Evolutionary conservation across 2,113 vertebrate species (phyloP).

Genomic region (Rhinogobius similis): DNA sequence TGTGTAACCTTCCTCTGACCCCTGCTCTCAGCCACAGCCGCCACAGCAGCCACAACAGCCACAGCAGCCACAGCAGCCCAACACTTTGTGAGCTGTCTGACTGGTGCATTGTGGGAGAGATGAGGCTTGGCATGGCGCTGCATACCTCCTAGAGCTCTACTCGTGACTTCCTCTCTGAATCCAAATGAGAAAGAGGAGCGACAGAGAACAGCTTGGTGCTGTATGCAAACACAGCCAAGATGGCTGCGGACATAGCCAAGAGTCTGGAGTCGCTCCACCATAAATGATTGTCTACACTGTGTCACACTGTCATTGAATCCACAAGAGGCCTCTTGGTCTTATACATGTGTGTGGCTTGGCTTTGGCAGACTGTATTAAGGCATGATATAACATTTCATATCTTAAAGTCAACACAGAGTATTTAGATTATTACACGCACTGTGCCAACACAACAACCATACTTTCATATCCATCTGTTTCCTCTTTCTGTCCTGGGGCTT

Average conservation of each 20-base stretch:
- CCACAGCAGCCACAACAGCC: slow-evolving; percentile 51
- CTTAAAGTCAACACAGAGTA: slow-evolving; percentile 53
- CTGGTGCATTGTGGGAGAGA: slow-evolving; percentile 60
- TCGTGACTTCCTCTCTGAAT: slow-evolving; percentile 57
- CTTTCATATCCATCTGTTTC: slow-evolving; percentile 61
- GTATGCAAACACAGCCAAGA: slow-evolving; percentile 41
- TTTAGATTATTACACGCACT: slow-evolving; percentile 33
- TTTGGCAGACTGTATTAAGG: slow-evolving; percentile 46
- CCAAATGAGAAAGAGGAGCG: slow-evolving; percentile 54
- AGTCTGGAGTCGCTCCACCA: slow-evolving; percentile 33
- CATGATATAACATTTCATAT: slow-evolving; percentile 34
- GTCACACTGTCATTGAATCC: slow-evolving; percentile 55
- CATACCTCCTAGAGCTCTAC: slow-evolving; percentile 46
- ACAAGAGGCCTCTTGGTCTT: slow-evolving; percentile 54
- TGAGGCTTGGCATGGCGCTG: slow-evolving; percentile 56
- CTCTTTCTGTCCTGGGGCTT: slow-evolving; percentile 48
- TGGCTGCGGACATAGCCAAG: slow-evolving; percentile 38
- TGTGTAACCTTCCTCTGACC: slow-evolving; percentile 47
- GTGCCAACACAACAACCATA: slow-evolving; percentile 44
- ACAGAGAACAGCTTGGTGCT: slow-evolving; percentile 45
- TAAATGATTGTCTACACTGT: slow-evolving; percentile 58
- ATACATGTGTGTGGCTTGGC: slow-evolving; percentile 13
- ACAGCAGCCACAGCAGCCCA: slow-evolving; percentile 49
- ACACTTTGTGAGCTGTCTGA: slow-evolving; percentile 39
- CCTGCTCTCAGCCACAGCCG: slow-evolving; percentile 49